Conservation (phyloP, 2,888 invertebrate species). For the Eurois occulta region DNA sequence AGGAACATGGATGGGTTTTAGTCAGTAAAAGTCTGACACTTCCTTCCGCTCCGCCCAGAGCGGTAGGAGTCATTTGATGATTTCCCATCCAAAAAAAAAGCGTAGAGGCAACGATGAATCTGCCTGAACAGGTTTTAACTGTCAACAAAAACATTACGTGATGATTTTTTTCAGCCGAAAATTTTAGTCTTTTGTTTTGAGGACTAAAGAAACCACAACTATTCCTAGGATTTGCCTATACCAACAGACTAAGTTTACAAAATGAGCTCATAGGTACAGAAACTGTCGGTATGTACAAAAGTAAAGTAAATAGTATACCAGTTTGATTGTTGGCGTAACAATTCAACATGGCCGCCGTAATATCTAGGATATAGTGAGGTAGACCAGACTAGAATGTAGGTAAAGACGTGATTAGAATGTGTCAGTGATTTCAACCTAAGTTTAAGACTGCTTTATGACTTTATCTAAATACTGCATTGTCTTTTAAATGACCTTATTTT, state of each 20-base stretch:
- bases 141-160: not conserved
- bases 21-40: no score
- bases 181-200: not conserved
- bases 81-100: no score
- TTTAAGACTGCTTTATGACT: not conserved
- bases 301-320: conserved; percentile 38
- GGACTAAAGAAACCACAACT: not conserved
- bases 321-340: conserved; percentile 66
- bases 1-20: no score
- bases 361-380: conserved; percentile 55
- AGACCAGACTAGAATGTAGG: conserved; percentile 56
- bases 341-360: conserved; percentile 63
- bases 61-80: no score
- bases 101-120: not conserved
- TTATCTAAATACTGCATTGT: not conserved
- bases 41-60: no score
- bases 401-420: conserved; percentile 43
- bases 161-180: not conserved
- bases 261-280: conserved; percentile 8
- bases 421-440: not conserved
- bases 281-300: not conserved
- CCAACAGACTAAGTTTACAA: not conserved
- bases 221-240: not conserved
- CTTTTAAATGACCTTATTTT: conserved; percentile 7
- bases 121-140: not conserved